Evolutionary conservation across 2,888 invertebrate species (phyloP), one percentile per base, ranked within the genome.

Genomic region (Lottia gigantea): DNA sequence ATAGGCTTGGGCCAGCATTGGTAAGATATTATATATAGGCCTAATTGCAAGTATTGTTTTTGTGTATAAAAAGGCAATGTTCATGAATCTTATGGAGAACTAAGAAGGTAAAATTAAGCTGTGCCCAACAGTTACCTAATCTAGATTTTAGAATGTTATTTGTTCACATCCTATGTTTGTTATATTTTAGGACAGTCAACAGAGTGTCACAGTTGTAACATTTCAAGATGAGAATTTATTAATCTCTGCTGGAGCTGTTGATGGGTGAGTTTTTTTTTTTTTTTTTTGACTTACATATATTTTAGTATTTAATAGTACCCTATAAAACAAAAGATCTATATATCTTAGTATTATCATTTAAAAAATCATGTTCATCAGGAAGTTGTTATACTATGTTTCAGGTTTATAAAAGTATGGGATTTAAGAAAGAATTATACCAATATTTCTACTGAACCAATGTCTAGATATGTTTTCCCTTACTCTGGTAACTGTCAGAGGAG

Each of bases 401-500:
- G 91, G 0, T 90, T 92, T 75, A 93, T 96, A 70, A 95, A 95
- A 89, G 92, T 94, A 1, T 95, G 95, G 95, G 96, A 97, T 88
- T 87, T 95, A 45, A 90, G 96, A 46, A 94, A 95, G 85, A 94
- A 93, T 83, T 95, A 95, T 86, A 91, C 91, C 15, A 90, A 90
- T 6, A 91, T 92, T 80, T 93, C 92, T 83, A 91, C 91, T 66
- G 93, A 93, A 72, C 93, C 95, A 0, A 83, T 92, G 62, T 93
- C 96, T 0, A 93, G 93, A 80, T 91, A 92, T 81, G 91, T 91
- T 16, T 91, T 96, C 77, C 92, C 93, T 0, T 95, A 95, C 86
- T 91, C 92, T 49, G 95, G 95, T 11, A 90, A 90, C 73, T 93
- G 93, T 23, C 91, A 92, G 0, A 91, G 91, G 81, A 92, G 91